These are phyloP conservation scores for Mylabris sibirica DNA, from an alignment of 2,888 invertebrate genomes.

Conservation along the genomic window DNA sequence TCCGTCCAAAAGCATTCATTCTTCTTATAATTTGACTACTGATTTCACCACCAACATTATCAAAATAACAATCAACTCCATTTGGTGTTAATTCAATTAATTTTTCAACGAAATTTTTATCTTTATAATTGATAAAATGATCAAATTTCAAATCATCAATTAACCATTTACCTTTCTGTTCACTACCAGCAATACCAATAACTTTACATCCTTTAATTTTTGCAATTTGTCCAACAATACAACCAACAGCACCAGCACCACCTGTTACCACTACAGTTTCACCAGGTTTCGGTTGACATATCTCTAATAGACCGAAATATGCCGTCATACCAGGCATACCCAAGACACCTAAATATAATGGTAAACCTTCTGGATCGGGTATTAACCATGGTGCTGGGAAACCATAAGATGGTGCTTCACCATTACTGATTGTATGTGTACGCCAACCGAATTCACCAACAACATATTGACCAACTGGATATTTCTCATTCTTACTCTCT, in stretches of 20 bases:
- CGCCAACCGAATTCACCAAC: conserved; percentile 75
- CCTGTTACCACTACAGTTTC: conserved; percentile 76
- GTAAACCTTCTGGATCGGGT: conserved; percentile 66
- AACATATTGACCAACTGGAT: conserved; percentile 71
- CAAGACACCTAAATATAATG: conserved; percentile 71
- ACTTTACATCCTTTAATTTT: conserved; percentile 74
- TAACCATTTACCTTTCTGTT: conserved; percentile 72
- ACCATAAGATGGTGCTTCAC: conserved; percentile 63
- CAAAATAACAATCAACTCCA: conserved; percentile 78
- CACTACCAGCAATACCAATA: conserved; percentile 75
- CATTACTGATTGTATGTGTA: conserved; percentile 66
- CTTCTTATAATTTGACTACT: conserved; percentile 67
- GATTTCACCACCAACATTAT: conserved; percentile 77
- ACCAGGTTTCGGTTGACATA: conserved; percentile 73
- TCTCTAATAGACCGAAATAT: conserved; percentile 74
- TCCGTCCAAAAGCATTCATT: conserved; percentile 71
- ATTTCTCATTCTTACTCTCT: conserved; percentile 71
- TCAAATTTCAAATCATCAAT: conserved; percentile 73
- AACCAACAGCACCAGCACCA: conserved; percentile 81
- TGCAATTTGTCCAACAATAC: conserved; percentile 78
- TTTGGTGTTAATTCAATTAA: conserved; percentile 69
- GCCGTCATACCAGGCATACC: conserved; percentile 81
- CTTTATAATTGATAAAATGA: conserved; percentile 75
- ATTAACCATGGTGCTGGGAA: conserved; percentile 63
- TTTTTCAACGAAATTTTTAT: conserved; percentile 62